A percentile compares a stretch with the other conserved stretches of the same genome.
Evolutionary conservation across 35 echinoderm and acorn worm genomes (phyloP).

Genomic region (Ophioderma brevispina): DNA sequence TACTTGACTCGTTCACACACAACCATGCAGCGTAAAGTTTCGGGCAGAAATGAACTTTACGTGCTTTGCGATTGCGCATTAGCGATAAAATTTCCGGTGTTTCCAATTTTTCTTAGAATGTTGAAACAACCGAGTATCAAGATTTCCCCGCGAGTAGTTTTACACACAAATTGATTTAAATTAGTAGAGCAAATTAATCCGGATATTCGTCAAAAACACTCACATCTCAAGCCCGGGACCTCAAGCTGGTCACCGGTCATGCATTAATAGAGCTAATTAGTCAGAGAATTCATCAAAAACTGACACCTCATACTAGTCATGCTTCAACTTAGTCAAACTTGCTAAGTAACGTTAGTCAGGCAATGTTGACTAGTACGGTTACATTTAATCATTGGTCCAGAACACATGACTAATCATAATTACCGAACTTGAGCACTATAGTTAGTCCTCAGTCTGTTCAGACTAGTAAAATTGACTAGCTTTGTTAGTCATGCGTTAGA

Average conservation of each 20-base stretch:
- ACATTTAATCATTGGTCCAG: no score
- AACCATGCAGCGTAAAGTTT: not conserved
- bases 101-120: not conserved
- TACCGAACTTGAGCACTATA: no score
- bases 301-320: not conserved
- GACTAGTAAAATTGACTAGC: no score
- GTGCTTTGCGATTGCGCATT: no score
- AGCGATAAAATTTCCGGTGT: not conserved
- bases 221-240: not conserved
- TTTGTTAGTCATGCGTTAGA: no score
- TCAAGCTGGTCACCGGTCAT: not conserved
- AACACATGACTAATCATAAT: no score
- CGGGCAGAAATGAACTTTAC: not conserved
- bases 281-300: not conserved
- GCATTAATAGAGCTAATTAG: not conserved
- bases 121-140: not conserved
- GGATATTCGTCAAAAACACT: not conserved
- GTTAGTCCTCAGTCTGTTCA: no score
- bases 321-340: no score
- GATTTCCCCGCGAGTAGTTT: not conserved
- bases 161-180: not conserved
- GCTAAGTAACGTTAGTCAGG: no score
- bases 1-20: not conserved
- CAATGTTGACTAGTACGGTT: no score
- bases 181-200: no score